Evolutionary conservation across 2,113 vertebrate genomes (phyloP).

Genomic region (Marmota flaviventris): DNA sequence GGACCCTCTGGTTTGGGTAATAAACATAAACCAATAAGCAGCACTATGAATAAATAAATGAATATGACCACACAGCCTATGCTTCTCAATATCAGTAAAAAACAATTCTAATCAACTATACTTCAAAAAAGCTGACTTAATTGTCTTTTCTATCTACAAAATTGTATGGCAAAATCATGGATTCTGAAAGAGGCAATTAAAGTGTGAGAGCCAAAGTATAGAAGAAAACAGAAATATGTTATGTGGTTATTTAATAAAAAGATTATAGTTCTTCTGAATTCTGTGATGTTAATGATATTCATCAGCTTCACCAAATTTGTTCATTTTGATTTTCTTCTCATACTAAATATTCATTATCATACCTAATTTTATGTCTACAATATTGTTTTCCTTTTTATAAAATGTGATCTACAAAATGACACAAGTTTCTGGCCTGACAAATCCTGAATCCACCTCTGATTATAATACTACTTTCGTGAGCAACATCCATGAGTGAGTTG

Average conservation of each 20-base stretch:
- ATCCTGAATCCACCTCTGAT: background rate
- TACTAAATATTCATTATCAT: background rate
- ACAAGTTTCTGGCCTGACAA: background rate
- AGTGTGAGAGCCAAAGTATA: background rate
- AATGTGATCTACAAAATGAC: background rate
- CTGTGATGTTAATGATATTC: background rate
- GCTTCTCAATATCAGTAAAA: background rate
- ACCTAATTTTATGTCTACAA: background rate
- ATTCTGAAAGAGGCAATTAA: background rate
- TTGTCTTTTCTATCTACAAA: background rate
- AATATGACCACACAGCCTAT: background rate
- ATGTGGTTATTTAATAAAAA: slow-evolving; percentile 17
- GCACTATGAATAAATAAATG: background rate
- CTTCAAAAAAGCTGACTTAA: background rate
- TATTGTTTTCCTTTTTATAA: background rate
- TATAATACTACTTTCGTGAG: background rate
- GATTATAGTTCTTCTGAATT: background rate
- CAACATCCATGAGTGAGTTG: background rate
- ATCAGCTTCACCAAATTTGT: background rate
- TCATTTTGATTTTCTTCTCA: background rate
- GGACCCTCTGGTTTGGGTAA: background rate
- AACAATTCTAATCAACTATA: background rate
- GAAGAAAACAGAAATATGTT: background rate
- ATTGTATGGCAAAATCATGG: background rate
- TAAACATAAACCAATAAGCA: background rate